Base-by-base conservation (phyloP, 2,113 vertebrate species). In the Peromyscus maniculatus region DNA sequence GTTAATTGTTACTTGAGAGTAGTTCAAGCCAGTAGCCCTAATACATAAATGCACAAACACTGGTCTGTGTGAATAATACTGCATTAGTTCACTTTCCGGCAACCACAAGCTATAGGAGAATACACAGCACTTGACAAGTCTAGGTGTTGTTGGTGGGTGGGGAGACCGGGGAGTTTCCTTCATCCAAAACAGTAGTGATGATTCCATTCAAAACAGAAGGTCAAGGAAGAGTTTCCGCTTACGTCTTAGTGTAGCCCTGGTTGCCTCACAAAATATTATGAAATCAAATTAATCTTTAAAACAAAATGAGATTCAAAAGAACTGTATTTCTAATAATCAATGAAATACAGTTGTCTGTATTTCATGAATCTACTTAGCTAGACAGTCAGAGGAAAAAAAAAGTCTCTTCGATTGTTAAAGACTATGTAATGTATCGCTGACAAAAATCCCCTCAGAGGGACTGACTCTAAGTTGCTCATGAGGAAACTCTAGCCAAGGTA, bases 401-500 rank as follows among this genome's bases (percentile, higher is more conserved):
- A 64, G n/a, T 46, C 59, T 43, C 26, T 83, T 39, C 28, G 15
- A 43, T 39, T 26, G 24, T 78, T 67, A 66, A 87, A 87, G 66
- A 24, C 43, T 13, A 49, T 19, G 33, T 17, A 33, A 52, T 49
- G 10, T 66, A n/a, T 87, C 66, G 62, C 39, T 66, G 62, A 33
- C 39, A 86, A 66, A 33, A 33, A 39, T 87, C 22, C 12, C 52
- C 49, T 55, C 11, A 36, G 3, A 66, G 49, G 10, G 26, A 77
- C 5, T 94, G 67, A 92, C 33, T 95, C 80, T 43, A 39, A 57
- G 59, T 69, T 89, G 31, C 7, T n/a, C 16, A 46, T 57, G 26
- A 84, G 36, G 86, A 8, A 91, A 91, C 36, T 75, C n/a, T 39
- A 93, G 24, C 66, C 84, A 97, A 82, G 64, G 13, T 72, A 24